Evolutionary conservation across 2,113 vertebrate species (phyloP).

Genomic region (Solenodon paradoxus): DNA sequence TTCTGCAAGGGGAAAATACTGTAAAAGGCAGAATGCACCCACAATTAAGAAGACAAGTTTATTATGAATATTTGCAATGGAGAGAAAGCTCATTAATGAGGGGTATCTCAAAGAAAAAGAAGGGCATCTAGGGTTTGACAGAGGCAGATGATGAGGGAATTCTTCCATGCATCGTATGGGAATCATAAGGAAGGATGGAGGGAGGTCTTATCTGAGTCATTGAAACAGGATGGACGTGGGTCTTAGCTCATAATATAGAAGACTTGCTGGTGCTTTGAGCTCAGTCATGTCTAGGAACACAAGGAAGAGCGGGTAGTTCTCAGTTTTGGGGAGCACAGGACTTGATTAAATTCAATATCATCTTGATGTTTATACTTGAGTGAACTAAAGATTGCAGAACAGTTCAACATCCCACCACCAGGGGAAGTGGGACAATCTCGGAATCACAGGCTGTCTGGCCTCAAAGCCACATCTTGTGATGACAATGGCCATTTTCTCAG

Average conservation of each 20-base stretch:
- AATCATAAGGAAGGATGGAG: neutral
- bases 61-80: neutral
- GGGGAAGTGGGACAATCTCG: neutral
- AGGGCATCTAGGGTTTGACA: neutral
- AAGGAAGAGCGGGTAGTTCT: neutral
- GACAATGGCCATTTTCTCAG: neutral
- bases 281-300: neutral
- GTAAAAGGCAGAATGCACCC: neutral
- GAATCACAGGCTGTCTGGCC: neutral
- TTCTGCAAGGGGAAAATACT: constrained; percentile 10
- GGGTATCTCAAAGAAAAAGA: neutral
- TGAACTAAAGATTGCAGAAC: neutral
- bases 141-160: neutral
- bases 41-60: constrained; percentile 49
- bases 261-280: neutral
- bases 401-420: neutral
- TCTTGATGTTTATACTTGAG: neutral
- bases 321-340: neutral
- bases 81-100: neutral
- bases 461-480: neutral
- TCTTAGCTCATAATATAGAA: neutral
- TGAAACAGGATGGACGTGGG: neutral
- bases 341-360: neutral
- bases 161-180: neutral
- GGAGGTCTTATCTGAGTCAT: neutral